phyloP scores from a whole-genome alignment of 2,888 invertebrate species.

The Ptilodon capucinus region DNA sequence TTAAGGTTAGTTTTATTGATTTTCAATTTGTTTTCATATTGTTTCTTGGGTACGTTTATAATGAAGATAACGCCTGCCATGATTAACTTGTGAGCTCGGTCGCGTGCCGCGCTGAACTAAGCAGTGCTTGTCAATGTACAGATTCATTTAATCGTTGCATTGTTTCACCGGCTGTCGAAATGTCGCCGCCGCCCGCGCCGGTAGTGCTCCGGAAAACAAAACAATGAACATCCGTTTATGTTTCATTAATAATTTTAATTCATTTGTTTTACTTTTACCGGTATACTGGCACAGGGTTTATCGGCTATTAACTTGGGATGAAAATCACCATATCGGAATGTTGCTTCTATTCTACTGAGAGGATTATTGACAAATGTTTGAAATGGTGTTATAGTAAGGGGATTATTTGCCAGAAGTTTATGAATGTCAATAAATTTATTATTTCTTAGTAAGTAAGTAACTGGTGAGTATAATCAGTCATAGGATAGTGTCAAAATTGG shows the following conservation, averaged over 20 bases:
- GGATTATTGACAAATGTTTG: too few relatives aligned
- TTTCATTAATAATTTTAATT: conserved; percentile 12
- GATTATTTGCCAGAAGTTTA: too few relatives aligned
- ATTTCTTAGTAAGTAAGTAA: too few relatives aligned
- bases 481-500: too few relatives aligned
- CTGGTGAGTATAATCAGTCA: too few relatives aligned
- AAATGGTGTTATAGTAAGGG: too few relatives aligned
- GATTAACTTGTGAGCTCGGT: conserved; percentile 15
- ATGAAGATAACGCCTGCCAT: conserved; percentile 84
- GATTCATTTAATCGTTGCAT: conserved; percentile 25
- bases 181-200: conserved; percentile 25
- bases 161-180: conserved; percentile 38
- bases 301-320: too few relatives aligned
- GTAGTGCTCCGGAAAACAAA: conserved; percentile 37
- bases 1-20: conserved; percentile 32
- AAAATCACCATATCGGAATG: too few relatives aligned
- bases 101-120: conserved; percentile 19
- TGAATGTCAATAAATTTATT: too few relatives aligned
- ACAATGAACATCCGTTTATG: conserved; percentile 49
- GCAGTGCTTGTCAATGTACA: conserved; percentile 19
- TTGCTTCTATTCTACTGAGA: too few relatives aligned
- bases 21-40: conserved; percentile 65
- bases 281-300: too few relatives aligned
- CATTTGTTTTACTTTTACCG: conserved; percentile 10
- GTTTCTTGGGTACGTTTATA: conserved; percentile 80